Percentiles rank a stretch among this genome's conserved stretches.
Conservation (phyloP, 2,797 vertebrate genomes). For the Cynopterus sphinx region DNA sequence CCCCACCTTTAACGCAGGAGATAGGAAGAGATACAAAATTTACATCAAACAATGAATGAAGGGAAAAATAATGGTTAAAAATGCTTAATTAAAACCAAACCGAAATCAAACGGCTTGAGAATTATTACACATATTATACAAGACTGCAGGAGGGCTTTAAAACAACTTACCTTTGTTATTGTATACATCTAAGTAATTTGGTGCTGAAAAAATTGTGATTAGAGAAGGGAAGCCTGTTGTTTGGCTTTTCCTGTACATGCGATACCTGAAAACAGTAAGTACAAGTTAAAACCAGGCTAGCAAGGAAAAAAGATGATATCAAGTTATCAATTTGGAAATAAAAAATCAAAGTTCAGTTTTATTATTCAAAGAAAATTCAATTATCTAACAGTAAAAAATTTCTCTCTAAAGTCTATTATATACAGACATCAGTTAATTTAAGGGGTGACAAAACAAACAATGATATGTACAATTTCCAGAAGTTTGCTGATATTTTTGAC, state of each 20-base stretch:
- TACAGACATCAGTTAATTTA: not conserved
- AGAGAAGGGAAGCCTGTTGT: conserved; percentile 99
- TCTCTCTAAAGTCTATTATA: not conserved
- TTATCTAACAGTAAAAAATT: not conserved
- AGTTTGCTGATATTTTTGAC: not conserved
- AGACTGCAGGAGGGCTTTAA: not conserved
- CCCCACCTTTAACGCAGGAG: not conserved
- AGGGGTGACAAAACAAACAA: not conserved
- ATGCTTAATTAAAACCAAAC: not conserved
- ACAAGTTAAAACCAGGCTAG: conserved; percentile 1
- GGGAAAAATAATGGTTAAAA: not conserved
- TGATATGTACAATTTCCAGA: not conserved
- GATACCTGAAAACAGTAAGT: conserved; percentile 89
- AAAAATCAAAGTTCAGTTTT: not conserved
- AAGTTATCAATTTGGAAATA: not conserved
- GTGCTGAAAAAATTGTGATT: conserved; percentile 99
- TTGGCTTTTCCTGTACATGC: conserved; percentile 99
- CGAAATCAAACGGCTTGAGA: not conserved
- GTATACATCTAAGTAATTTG: conserved; percentile 99
- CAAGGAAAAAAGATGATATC: not conserved
- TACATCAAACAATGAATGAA: not conserved
- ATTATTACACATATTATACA: not conserved
- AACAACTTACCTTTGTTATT: conserved; percentile 97
- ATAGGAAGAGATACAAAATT: not conserved
- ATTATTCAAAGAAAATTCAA: not conserved